Conservation (phyloP, 2,797 vertebrate species). For the Cyprinella venusta region DNA sequence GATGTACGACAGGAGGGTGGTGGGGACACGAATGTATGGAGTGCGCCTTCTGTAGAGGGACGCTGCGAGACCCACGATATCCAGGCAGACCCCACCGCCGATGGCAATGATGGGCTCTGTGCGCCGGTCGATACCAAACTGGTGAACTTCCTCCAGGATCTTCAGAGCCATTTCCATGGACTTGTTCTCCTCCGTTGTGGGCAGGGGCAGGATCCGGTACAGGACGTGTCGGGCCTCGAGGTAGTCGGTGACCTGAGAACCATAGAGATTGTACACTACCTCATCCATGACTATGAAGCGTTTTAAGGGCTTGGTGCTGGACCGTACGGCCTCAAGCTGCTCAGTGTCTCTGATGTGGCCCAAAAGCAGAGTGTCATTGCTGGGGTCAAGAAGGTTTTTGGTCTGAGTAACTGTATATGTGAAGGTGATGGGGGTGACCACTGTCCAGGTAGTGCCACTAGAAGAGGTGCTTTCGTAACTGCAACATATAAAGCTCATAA, state of each 20-base stretch:
- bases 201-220: conserved; percentile 78
- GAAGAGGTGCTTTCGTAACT: conserved; percentile 76
- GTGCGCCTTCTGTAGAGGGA: conserved; percentile 83
- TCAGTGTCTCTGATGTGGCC: conserved; percentile 78
- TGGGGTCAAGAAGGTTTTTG: conserved; percentile 75
- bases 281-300: conserved; percentile 83
- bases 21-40: conserved; percentile 84
- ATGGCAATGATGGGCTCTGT: conserved; percentile 83
- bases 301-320: conserved; percentile 71
- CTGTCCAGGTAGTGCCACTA: conserved; percentile 77
- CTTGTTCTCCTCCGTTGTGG: conserved; percentile 82
- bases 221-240: conserved; percentile 75
- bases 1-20: conserved; percentile 83
- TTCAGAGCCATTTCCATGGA: conserved; percentile 82
- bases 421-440: conserved; percentile 82
- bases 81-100: conserved; percentile 83
- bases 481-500: conserved; percentile 57
- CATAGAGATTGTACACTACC: conserved; percentile 78
- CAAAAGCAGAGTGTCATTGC: conserved; percentile 79
- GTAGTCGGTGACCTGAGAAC: conserved; percentile 76
- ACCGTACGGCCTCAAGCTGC: conserved; percentile 67
- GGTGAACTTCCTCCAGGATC: conserved; percentile 82
- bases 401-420: conserved; percentile 82
- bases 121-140: conserved; percentile 80
- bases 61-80: conserved; percentile 81